phyloP scores from a whole-genome alignment of 2,888 invertebrate species.

The Apamea monoglypha region DNA sequence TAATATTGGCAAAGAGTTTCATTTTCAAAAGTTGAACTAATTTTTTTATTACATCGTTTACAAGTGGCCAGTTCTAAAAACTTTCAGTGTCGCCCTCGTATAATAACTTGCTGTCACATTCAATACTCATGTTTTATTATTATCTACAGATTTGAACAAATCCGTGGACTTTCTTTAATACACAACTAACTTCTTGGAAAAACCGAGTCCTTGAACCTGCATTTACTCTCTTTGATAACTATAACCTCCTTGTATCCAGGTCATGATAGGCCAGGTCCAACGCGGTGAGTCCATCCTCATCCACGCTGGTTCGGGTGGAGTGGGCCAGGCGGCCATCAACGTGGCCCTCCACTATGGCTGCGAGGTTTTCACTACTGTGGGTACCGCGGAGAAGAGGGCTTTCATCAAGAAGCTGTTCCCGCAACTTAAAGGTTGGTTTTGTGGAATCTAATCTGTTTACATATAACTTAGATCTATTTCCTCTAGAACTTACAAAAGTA shows the following conservation, averaged over 20 bases:
- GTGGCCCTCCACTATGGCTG: constrained; percentile 97
- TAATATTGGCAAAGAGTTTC: no score
- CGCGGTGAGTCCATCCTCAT: constrained; percentile 96
- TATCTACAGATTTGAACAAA: background rate
- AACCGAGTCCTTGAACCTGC: no score
- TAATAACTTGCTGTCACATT: background rate
- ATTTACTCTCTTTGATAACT: background rate
- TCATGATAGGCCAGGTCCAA: constrained; percentile 93
- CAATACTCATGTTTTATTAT: background rate
- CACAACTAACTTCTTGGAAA: background rate
- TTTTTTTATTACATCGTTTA: no score
- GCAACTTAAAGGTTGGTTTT: constrained; percentile 87
- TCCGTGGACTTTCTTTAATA: background rate
- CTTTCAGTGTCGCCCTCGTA: no score
- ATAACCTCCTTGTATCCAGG: constrained; percentile 64
- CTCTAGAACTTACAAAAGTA: background rate
- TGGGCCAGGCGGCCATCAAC: constrained; percentile 99
- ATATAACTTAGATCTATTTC: background rate
- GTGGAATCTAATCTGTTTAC: background rate
- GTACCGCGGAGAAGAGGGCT: constrained; percentile 95
- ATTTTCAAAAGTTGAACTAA: no score
- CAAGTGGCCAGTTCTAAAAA: no score
- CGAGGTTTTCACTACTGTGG: constrained; percentile 98
- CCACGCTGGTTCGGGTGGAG: constrained; percentile 98
- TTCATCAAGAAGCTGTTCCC: constrained; percentile 98